Evolutionary conservation across 2,797 vertebrate genomes (phyloP).

Genomic region (Bradypodion pumilum): DNA sequence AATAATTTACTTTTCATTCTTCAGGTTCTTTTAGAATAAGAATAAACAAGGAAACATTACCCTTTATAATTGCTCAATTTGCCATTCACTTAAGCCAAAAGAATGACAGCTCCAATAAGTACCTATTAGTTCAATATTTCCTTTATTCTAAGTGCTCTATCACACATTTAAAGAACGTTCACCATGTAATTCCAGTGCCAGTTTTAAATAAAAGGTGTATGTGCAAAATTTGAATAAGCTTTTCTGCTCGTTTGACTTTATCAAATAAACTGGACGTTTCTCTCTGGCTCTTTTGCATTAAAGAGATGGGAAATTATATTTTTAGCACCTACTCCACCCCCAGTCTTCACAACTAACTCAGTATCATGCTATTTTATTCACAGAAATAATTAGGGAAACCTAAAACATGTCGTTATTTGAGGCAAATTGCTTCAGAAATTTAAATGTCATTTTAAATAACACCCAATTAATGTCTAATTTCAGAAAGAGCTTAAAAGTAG

Average conservation of each 20-base stretch:
- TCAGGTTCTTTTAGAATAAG: constrained; percentile 25
- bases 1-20: constrained; percentile 1
- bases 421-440: constrained; percentile 23
- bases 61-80: background rate
- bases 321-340: background rate
- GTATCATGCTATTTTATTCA: constrained; percentile 11
- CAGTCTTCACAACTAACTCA: constrained; percentile 26
- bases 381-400: constrained; percentile 30
- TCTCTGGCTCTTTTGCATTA: background rate
- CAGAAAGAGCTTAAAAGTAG: constrained; percentile 40
- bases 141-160: background rate
- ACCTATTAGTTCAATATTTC: background rate
- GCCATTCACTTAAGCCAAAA: constrained; percentile 19
- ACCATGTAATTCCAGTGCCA: background rate
- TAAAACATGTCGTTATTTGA: constrained; percentile 38
- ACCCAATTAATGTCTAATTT: constrained; percentile 52
- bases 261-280: background rate
- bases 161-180: background rate
- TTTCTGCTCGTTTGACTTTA: constrained; percentile 1
- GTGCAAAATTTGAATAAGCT: too few relatives aligned
- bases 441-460: constrained; percentile 47
- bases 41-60: constrained; percentile 7
- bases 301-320: constrained; percentile 21
- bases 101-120: background rate
- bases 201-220: background rate